Evolutionary conservation across 2,888 invertebrate genomes (phyloP).

Genomic region (Agrilus mali): DNA sequence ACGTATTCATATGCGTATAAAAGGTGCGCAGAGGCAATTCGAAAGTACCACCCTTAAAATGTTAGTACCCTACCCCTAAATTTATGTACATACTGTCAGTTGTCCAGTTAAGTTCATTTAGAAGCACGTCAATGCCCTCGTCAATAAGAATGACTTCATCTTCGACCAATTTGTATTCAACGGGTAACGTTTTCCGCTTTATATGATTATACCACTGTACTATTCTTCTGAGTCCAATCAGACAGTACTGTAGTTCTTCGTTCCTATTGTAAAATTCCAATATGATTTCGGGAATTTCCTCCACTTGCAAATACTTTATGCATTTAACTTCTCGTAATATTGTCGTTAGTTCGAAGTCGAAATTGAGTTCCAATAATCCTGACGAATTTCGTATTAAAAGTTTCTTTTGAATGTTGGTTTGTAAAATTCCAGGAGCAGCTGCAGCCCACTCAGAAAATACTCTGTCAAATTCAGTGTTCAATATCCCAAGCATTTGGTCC

Average conservation of each 20-base stretch:
- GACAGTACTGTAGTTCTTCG: slow-evolving; percentile 47
- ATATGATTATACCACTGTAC: slow-evolving; percentile 76
- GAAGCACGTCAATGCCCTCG: slow-evolving; percentile 50
- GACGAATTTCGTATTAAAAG: slow-evolving; percentile 42
- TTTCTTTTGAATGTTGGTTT: slow-evolving; percentile 46
- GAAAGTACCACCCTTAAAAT: too few relatives aligned
- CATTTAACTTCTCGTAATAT: slow-evolving; percentile 75
- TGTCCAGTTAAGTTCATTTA: slow-evolving; percentile 65
- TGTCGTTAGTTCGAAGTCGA: slow-evolving; percentile 53
- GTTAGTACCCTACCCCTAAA: too few relatives aligned
- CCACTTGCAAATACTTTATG: slow-evolving; percentile 37
- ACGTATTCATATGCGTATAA: too few relatives aligned
- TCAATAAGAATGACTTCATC: slow-evolving; percentile 69
- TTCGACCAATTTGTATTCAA: slow-evolving; percentile 65
- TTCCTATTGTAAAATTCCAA: slow-evolving; percentile 51
- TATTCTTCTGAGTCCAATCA: slow-evolving; percentile 39
- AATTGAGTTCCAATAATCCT: slow-evolving; percentile 50
- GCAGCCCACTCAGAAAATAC: slow-evolving; percentile 59
- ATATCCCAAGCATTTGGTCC: slow-evolving; percentile 50
- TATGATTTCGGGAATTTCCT: slow-evolving; percentile 49
- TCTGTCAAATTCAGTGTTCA: slow-evolving; percentile 48
- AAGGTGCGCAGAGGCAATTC: too few relatives aligned
- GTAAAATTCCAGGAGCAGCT: slow-evolving; percentile 51
- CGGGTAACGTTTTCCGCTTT: slow-evolving; percentile 54
- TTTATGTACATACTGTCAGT: slow-evolving; percentile 61